phyloP scores from a whole-genome alignment of 2,797 vertebrate genomes.

The Harpagifer antarcticus region DNA sequence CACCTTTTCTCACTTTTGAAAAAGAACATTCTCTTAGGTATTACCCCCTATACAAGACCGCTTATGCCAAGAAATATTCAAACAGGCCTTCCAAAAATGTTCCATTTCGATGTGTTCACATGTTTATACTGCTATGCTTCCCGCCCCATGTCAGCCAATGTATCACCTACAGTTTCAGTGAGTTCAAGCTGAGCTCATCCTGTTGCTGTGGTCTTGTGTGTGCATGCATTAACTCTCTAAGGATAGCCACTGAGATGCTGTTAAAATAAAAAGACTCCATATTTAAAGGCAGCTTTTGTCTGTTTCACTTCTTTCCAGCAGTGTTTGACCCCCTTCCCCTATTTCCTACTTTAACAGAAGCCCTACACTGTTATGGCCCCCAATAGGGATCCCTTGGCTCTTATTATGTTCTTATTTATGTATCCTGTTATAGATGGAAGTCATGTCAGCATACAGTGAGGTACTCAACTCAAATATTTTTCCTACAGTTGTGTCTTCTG shows the following conservation, averaged over 20 bases:
- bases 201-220: conserved; percentile 55
- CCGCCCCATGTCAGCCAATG: conserved; percentile 40
- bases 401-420: conserved; percentile 82
- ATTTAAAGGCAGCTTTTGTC: conserved; percentile 48
- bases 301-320: conserved; percentile 25
- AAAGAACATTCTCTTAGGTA: conserved; percentile 17
- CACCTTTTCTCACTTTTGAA: conserved; percentile 14
- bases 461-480: conserved; percentile 67
- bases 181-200: conserved; percentile 61
- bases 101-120: conserved; percentile 29
- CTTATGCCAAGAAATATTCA: conserved; percentile 48
- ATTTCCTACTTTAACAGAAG: conserved; percentile 68
- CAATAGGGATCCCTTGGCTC: conserved; percentile 72
- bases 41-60: conserved; percentile 1
- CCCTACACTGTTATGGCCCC: conserved; percentile 67
- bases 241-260: conserved; percentile 57
- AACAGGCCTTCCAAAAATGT: conserved; percentile 34
- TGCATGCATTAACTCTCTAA: conserved; percentile 64
- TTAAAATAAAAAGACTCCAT: conserved; percentile 15
- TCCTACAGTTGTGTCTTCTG: conserved; percentile 46
- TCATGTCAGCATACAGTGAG: conserved; percentile 70
- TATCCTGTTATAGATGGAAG: conserved; percentile 83
- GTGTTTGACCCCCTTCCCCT: conserved; percentile 58
- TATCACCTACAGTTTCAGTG: conserved; percentile 47
- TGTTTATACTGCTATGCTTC: conserved; percentile 31